Conservation (phyloP, 2,888 invertebrate genomes). For the Venustoraphidia nigricollis region DNA sequence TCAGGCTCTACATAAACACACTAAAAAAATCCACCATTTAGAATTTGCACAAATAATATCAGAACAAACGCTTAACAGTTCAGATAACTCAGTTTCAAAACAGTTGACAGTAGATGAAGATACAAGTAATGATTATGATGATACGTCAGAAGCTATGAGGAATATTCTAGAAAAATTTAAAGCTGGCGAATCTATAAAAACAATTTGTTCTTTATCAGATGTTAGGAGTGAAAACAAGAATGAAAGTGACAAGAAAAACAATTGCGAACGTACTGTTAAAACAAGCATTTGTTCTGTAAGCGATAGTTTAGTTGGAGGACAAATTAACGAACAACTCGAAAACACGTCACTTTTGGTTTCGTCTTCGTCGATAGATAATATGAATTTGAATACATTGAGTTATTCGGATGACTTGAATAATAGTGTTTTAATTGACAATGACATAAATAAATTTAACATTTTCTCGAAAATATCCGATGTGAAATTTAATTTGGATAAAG, state of each 20-base stretch:
- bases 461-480: constrained; percentile 3
- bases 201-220: constrained; percentile 6
- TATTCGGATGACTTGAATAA: constrained; percentile 1
- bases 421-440: neutral
- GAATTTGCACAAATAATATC: no score
- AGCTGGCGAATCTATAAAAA: constrained; percentile 11
- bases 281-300: neutral
- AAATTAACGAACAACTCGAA: constrained; percentile 3
- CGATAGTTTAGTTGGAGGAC: constrained; percentile 5
- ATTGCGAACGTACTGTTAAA: no score
- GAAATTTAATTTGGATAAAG: constrained; percentile 2
- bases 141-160: constrained; percentile 13
- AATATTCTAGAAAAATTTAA: constrained; percentile 14
- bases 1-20: no score
- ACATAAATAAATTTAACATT: neutral
- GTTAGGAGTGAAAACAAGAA: no score
- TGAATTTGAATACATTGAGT: constrained; percentile 2
- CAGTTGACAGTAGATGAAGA: no score
- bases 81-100: no score
- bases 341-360: constrained; percentile 1
- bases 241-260: no score
- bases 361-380: constrained; percentile 1
- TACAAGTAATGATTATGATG: constrained; percentile 1
- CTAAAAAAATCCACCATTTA: no score
- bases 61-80: no score